A percentile compares a stretch with the other conserved stretches of the same genome.
Conservation (phyloP, 2,888 invertebrate species). For the Sinotaia quadrata region DNA sequence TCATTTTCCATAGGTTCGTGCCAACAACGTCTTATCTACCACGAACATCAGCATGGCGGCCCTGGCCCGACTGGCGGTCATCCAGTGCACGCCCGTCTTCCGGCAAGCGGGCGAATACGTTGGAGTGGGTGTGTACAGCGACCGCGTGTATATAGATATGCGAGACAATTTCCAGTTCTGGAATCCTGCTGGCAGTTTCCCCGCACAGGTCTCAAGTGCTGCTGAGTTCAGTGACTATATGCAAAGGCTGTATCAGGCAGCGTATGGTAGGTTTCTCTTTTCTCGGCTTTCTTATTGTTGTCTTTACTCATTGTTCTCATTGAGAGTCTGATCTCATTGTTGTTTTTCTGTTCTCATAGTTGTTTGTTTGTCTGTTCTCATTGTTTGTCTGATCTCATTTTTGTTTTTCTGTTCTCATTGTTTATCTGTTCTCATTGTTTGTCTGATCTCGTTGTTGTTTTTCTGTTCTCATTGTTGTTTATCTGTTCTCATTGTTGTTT, state of each 20-base stretch:
- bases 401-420: too few relatives aligned
- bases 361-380: too few relatives aligned
- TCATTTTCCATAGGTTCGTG: slow-evolving; percentile 35
- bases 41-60: slow-evolving; percentile 18
- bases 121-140: slow-evolving; percentile 49
- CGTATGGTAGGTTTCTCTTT: slow-evolving; percentile 44
- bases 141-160: slow-evolving; percentile 51
- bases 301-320: too few relatives aligned
- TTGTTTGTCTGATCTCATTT: too few relatives aligned
- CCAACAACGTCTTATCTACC: slow-evolving; percentile 6
- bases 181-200: slow-evolving; percentile 25
- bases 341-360: too few relatives aligned
- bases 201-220: slow-evolving; percentile 26
- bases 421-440: too few relatives aligned
- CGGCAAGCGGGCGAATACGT: slow-evolving; percentile 35
- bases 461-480: too few relatives aligned
- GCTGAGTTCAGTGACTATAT: slow-evolving; percentile 34
- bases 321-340: too few relatives aligned
- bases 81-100: slow-evolving; percentile 51
- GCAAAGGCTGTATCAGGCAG: slow-evolving; percentile 37
- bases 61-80: slow-evolving; percentile 46
- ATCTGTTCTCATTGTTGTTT: too few relatives aligned
- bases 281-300: too few relatives aligned
- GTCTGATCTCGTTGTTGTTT: too few relatives aligned
- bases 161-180: slow-evolving; percentile 34